Conservation (phyloP, 1,140 invertebrate species). For the Venustaconcha ellipsiformis region DNA sequence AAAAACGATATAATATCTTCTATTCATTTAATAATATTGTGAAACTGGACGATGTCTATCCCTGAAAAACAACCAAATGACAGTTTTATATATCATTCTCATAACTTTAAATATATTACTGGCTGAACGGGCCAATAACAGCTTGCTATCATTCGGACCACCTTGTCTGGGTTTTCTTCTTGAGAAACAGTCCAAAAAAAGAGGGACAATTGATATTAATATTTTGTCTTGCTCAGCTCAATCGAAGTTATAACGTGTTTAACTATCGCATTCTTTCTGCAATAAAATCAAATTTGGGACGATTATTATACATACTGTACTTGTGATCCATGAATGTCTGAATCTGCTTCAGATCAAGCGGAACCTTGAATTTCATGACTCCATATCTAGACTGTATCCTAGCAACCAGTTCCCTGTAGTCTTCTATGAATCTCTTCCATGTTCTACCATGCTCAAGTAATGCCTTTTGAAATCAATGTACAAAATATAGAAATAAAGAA, state of each 20-base stretch:
- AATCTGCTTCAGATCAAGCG: conserved; percentile 39
- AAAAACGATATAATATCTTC: too few species aligned
- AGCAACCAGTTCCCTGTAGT: conserved; percentile 46
- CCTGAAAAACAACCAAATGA: too few species aligned
- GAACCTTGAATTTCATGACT: conserved; percentile 29
- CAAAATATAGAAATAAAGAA: background rate
- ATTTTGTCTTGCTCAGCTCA: background rate
- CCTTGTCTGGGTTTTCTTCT: too few species aligned
- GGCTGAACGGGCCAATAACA: too few species aligned
- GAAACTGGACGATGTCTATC: too few species aligned
- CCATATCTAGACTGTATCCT: conserved; percentile 47
- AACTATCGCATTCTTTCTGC: background rate
- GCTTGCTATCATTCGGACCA: too few species aligned
- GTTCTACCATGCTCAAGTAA: conserved; percentile 42
- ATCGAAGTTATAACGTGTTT: background rate
- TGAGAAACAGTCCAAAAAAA: background rate
- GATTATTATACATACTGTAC: conserved; percentile 35
- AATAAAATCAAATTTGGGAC: background rate
- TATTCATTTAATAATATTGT: too few species aligned
- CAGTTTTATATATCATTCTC: too few species aligned
- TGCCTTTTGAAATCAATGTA: conserved; percentile 15
- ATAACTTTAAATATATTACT: too few species aligned
- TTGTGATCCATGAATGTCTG: conserved; percentile 46
- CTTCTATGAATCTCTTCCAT: conserved; percentile 45
- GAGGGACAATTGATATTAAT: background rate